A percentile compares a stretch with the other conserved stretches of the same genome.
Evolutionary conservation across 1,140 invertebrate species (phyloP).

Genomic region (roundworm (Caenorhabditis elegans)): WBcel235 BX284604.4:13104001-13104500

Average conservation of each 20-base stretch:
- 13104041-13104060: neutral
- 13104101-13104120: conserved; percentile 2
- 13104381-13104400: neutral
- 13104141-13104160: conserved; percentile 4
- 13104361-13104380: neutral
- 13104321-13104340: neutral
- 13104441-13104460: neutral
- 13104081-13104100: neutral
- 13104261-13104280: conserved; percentile 15
- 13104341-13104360: neutral
- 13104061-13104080: conserved; percentile 2
- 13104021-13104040: neutral
- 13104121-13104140: neutral
- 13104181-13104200: neutral
- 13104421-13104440: conserved; percentile 3
- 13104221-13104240: neutral
- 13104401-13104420: neutral
- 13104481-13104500: neutral
- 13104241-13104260: neutral
- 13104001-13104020: neutral
- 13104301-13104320: neutral
- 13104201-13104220: neutral
- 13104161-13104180: too few relatives aligned
- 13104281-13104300: conserved; percentile 13
- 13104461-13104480: neutral